These are phyloP conservation scores for Hydrozoanthus gracilis DNA, from an alignment of 92 coral and sea anemone species.

Conservation along the genomic window DNA sequence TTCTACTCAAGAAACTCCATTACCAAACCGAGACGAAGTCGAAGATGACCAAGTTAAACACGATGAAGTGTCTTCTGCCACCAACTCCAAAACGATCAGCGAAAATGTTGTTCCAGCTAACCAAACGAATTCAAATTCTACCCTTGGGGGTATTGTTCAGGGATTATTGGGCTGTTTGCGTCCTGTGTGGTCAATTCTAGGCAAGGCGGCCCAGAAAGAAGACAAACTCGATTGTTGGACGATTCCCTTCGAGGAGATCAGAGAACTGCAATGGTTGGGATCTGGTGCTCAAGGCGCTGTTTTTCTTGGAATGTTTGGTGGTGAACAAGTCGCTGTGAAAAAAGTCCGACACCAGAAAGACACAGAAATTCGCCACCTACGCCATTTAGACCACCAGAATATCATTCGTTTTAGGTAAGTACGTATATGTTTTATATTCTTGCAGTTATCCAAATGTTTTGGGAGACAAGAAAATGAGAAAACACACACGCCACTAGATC, in stretches of 20 bases:
- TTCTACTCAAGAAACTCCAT: slow-evolving; percentile 20
- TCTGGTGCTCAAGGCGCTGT: slow-evolving; percentile 93
- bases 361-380: slow-evolving; percentile 83
- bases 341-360: slow-evolving; percentile 87
- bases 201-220: slow-evolving; percentile 74
- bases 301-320: slow-evolving; percentile 75
- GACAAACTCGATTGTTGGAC: slow-evolving; percentile 76
- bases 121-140: slow-evolving; percentile 31
- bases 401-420: slow-evolving; percentile 83
- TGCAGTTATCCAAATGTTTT: not conserved
- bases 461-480: slow-evolving; percentile 20
- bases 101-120: slow-evolving; percentile 14
- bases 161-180: slow-evolving; percentile 82
- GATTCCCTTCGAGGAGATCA: slow-evolving; percentile 86
- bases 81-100: not conserved
- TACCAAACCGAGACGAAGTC: slow-evolving; percentile 33
- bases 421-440: not conserved
- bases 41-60: slow-evolving; percentile 11
- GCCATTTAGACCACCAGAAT: slow-evolving; percentile 81
- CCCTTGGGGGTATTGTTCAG: slow-evolving; percentile 76
- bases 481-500: slow-evolving; percentile 25
- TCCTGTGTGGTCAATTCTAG: slow-evolving; percentile 86
- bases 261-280: slow-evolving; percentile 85
- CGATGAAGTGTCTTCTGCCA: not conserved
- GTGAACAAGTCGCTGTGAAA: slow-evolving; percentile 89